Evolutionary conservation across 2,888 invertebrate species (phyloP).

Genomic region (Mayetiola destructor): DNA sequence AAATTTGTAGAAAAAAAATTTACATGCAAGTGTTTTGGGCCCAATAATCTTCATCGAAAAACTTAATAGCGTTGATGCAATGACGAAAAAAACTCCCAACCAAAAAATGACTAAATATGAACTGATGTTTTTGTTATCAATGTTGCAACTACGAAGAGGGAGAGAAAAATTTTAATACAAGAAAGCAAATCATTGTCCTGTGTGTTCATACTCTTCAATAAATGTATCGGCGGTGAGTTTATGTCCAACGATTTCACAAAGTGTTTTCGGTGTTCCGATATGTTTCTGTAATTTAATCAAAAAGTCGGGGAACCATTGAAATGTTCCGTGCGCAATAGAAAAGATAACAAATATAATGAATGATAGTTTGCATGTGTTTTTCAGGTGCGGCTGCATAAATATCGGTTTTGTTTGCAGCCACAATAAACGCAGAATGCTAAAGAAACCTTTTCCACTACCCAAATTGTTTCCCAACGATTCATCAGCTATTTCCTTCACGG

Average conservation of each 20-base stretch:
- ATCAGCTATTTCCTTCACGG: background rate
- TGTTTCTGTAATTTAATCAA: conserved; percentile 21
- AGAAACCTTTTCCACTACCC: background rate
- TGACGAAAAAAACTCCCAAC: background rate
- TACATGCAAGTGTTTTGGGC: background rate
- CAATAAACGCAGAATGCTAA: conserved; percentile 20
- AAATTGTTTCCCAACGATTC: background rate
- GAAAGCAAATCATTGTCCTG: background rate
- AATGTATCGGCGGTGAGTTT: background rate
- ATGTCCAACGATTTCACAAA: background rate
- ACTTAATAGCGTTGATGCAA: background rate
- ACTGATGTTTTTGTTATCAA: background rate
- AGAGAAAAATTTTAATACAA: background rate
- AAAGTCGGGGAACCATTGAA: conserved; percentile 27
- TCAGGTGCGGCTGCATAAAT: conserved; percentile 24
- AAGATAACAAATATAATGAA: conserved; percentile 26
- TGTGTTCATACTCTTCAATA: background rate
- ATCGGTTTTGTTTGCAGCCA: conserved; percentile 31
- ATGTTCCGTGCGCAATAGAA: conserved; percentile 27
- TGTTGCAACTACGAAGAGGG: background rate
- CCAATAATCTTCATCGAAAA: background rate
- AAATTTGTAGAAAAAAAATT: too few species aligned
- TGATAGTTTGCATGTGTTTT: conserved; percentile 29
- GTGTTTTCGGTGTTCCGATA: background rate
- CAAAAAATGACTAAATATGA: background rate